Percentiles rank a stretch among this genome's conserved stretches.
Evolutionary conservation across 2,113 vertebrate species (phyloP).

Genomic region (Gobius niger): DNA sequence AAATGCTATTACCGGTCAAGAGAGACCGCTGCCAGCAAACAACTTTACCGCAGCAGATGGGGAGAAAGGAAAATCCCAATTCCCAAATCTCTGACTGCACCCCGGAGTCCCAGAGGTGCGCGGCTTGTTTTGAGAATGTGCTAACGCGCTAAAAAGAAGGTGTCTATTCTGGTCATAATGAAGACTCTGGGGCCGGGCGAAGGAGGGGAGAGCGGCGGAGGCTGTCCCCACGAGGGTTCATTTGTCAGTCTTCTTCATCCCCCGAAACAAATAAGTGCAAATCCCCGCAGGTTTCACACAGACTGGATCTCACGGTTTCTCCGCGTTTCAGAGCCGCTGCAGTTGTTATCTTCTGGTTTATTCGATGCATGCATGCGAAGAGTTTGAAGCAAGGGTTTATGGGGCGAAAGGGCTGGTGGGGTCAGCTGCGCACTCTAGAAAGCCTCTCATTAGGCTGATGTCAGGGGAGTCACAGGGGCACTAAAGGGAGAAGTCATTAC

Average conservation of each 20-base stretch:
- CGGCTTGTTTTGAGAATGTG: conserved; percentile 66
- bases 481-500: conserved; percentile 59
- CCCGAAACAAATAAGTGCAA: conserved; percentile 73
- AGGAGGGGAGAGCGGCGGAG: conserved; percentile 38
- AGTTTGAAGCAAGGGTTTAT: conserved; percentile 28
- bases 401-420: conserved; percentile 30
- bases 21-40: conserved; percentile 65
- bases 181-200: conserved; percentile 70
- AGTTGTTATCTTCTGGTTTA: conserved; percentile 42
- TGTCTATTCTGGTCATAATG: conserved; percentile 76
- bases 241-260: conserved; percentile 72
- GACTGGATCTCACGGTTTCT: conserved; percentile 50
- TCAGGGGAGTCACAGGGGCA: conserved; percentile 47
- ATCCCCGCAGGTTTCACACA: conserved; percentile 53
- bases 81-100: conserved; percentile 52
- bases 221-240: conserved; percentile 59
- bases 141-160: conserved; percentile 71
- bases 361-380: conserved; percentile 8
- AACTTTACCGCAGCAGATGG: conserved; percentile 46
- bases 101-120: conserved; percentile 57
- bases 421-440: conserved; percentile 52
- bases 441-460: conserved; percentile 60
- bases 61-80: conserved; percentile 54
- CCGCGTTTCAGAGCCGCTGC: conserved; percentile 24
- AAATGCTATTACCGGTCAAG: conserved; percentile 56